Conservation (phyloP, 2,113 vertebrate species). For the Antechinus flavipes region DNA sequence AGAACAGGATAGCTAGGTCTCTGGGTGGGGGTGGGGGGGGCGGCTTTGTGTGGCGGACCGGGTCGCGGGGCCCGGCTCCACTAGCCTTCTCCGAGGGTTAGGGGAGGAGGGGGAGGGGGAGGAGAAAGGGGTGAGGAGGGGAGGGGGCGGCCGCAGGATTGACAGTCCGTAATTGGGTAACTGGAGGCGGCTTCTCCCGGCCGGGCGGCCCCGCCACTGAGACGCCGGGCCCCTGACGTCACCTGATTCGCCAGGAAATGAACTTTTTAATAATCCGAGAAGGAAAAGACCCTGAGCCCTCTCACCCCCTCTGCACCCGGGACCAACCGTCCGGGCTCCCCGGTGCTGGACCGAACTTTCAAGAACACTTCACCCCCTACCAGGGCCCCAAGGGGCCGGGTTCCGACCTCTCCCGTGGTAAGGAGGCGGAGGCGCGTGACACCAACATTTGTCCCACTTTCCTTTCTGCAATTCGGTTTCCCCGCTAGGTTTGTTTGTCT, state of each 20-base stretch:
- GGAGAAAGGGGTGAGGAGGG: conserved; percentile 46
- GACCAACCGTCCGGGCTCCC: conserved; percentile 25
- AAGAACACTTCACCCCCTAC: conserved; percentile 16
- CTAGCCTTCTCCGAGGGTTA: neutral
- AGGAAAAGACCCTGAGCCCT: conserved; percentile 61
- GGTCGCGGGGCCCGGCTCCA: neutral
- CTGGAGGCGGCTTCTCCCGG: conserved; percentile 80
- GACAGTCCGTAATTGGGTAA: conserved; percentile 89
- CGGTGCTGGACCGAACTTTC: conserved; percentile 48
- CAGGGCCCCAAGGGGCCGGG: neutral
- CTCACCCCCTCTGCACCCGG: conserved; percentile 54
- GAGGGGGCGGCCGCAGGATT: conserved; percentile 81
- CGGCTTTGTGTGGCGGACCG: neutral
- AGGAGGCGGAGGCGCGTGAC: neutral
- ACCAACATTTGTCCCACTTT: neutral
- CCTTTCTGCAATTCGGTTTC: neutral
- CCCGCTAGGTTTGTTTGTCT: neutral
- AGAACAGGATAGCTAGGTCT: neutral
- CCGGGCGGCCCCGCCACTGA: conserved; percentile 89
- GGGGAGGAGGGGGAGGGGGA: neutral
- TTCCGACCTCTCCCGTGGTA: neutral
- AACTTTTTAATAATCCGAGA: conserved; percentile 87
- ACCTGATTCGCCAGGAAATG: conserved; percentile 90
- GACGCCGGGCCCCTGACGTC: conserved; percentile 94
- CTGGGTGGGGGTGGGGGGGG: neutral